phyloP scores from a whole-genome alignment of 2,797 vertebrate genomes.

The Myiotriccus ornatus region DNA sequence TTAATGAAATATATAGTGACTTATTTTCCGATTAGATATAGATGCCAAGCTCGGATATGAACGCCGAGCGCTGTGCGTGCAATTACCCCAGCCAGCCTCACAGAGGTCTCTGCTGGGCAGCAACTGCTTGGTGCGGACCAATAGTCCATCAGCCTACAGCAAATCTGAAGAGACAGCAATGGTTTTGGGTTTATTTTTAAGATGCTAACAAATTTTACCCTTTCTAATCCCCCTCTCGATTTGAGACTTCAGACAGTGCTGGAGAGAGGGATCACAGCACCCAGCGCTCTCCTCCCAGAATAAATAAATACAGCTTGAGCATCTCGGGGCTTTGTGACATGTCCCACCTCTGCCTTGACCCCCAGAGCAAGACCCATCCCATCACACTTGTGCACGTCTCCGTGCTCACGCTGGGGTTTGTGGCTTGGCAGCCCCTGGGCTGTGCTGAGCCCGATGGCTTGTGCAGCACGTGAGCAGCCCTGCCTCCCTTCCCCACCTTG shows the following conservation, averaged over 20 bases:
- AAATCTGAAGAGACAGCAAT: slow-evolving; percentile 6
- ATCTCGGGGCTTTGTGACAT: neutral
- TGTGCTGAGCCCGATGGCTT: neutral
- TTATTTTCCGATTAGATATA: slow-evolving; percentile 59
- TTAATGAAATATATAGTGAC: slow-evolving; percentile 59
- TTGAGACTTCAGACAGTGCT: neutral
- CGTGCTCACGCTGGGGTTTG: accelerated
- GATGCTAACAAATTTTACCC: neutral
- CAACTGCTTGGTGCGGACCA: neutral
- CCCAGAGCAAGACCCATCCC: neutral
- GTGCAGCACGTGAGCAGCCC: accelerated
- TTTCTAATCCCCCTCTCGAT: neutral
- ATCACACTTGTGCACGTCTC: accelerated
- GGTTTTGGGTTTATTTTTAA: neutral
- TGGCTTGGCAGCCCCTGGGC: neutral
- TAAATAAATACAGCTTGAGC: neutral
- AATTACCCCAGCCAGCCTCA: neutral
- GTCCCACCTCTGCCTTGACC: neutral
- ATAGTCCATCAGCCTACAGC: slow-evolving; percentile 6
- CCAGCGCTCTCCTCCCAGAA: neutral
- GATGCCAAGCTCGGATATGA: neutral
- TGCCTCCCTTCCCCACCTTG: neutral
- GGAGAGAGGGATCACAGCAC: neutral
- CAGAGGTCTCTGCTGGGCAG: neutral
- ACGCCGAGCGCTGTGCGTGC: neutral